Evolutionary conservation across 2,113 vertebrate genomes (phyloP).

Genomic region (Pangasianodon hypophthalmus): DNA sequence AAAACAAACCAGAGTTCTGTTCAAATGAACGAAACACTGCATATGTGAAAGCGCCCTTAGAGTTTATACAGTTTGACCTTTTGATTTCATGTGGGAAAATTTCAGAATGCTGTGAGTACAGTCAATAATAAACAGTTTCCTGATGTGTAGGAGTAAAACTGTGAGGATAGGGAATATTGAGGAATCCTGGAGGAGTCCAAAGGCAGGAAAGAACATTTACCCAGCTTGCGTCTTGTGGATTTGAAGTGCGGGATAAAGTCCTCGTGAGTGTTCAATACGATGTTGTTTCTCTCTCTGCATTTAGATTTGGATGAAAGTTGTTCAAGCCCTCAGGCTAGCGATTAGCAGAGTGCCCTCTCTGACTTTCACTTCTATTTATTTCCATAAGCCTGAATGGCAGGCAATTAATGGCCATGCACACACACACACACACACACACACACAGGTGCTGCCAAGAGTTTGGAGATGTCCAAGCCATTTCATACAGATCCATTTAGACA

Average conservation of each 20-base stretch:
- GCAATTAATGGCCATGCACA: slow-evolving; percentile 47
- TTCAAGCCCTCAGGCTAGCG: slow-evolving; percentile 1
- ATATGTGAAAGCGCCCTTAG: background rate
- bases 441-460: slow-evolving; percentile 18
- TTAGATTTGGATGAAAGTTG: background rate
- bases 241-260: background rate
- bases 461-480: slow-evolving; percentile 18
- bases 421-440: slow-evolving; percentile 22
- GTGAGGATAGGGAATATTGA: background rate
- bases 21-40: background rate
- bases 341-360: slow-evolving; percentile 26
- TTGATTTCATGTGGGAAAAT: background rate
- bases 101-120: background rate
- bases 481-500: slow-evolving; percentile 18
- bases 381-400: slow-evolving; percentile 49
- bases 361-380: slow-evolving; percentile 67
- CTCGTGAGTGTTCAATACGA: too few species aligned
- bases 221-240: background rate
- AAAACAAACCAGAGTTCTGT: background rate
- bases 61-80: background rate
- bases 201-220: background rate
- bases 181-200: background rate
- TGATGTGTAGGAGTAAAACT: background rate
- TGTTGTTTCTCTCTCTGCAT: background rate
- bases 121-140: background rate